Evolutionary conservation across 1,140 invertebrate species (phyloP).

Genomic region (Spodoptera litura): DNA sequence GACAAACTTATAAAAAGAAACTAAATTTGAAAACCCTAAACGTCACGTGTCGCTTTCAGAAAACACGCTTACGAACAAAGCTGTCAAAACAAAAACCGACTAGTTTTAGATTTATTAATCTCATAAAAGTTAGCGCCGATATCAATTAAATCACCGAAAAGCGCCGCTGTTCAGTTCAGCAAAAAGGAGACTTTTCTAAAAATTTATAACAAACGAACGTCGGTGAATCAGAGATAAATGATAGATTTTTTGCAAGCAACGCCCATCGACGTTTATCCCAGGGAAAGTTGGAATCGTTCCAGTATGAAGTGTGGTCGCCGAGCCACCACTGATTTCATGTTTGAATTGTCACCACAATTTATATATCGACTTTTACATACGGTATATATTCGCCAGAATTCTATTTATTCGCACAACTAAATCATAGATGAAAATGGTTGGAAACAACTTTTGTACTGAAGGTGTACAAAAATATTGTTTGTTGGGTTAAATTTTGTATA

Average conservation of each 20-base stretch:
- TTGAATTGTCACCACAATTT: slow-evolving; percentile 47
- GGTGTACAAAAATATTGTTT: too few species aligned
- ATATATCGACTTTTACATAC: slow-evolving; percentile 23
- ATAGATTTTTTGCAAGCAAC: slow-evolving; percentile 38
- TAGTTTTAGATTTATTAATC: too few species aligned
- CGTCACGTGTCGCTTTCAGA: too few species aligned
- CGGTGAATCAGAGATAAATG: slow-evolving; percentile 30
- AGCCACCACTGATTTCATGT: slow-evolving; percentile 40
- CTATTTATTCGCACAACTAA: background rate
- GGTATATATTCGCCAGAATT: background rate
- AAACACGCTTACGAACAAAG: too few species aligned
- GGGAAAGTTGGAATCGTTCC: slow-evolving; percentile 47
- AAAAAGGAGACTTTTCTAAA: slow-evolving; percentile 23
- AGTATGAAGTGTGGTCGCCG: slow-evolving; percentile 31
- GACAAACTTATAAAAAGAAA: too few species aligned
- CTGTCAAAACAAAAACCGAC: too few species aligned
- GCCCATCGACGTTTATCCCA: slow-evolving; percentile 34
- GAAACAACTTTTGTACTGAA: background rate
- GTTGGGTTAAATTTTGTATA: too few species aligned
- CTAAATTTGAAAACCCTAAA: too few species aligned
- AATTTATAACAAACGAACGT: slow-evolving; percentile 23
- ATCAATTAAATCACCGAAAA: background rate
- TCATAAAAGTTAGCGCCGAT: too few species aligned
- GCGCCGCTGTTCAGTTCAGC: background rate
- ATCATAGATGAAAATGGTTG: background rate